Percentiles rank a stretch among this genome's conserved stretches.
phyloP scores from a whole-genome alignment of 2,888 invertebrate genomes.

The Ypsolopha scabrella region DNA sequence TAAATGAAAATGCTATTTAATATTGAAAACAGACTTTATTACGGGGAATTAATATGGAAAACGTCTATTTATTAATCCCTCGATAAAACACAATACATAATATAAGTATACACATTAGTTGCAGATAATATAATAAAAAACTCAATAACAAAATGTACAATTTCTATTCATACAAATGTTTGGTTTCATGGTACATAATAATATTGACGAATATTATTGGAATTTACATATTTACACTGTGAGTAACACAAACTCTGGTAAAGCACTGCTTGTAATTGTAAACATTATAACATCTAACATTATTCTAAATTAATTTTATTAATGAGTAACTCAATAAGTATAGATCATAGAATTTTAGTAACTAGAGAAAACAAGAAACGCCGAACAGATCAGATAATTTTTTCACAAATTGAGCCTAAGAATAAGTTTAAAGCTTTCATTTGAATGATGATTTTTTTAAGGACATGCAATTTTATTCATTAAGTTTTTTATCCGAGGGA shows the following conservation, averaged over 20 bases:
- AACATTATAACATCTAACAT: slow-evolving; percentile 19
- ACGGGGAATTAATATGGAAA: slow-evolving; percentile 52
- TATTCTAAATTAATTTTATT: slow-evolving; percentile 22
- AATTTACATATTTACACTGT: slow-evolving; percentile 67
- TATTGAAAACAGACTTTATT: slow-evolving; percentile 54
- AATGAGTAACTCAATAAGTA: slow-evolving; percentile 24
- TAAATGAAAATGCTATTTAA: background rate
- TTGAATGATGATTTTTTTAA: background rate
- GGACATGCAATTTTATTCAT: background rate
- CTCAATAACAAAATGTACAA: slow-evolving; percentile 61
- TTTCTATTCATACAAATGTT: slow-evolving; percentile 60
- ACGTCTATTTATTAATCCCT: slow-evolving; percentile 33
- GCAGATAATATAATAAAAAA: slow-evolving; percentile 30
- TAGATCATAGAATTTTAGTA: background rate
- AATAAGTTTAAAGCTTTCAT: slow-evolving; percentile 2
- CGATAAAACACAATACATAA: slow-evolving; percentile 50
- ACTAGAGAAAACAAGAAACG: background rate
- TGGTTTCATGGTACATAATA: slow-evolving; percentile 50
- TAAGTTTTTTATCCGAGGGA: no score
- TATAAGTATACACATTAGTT: slow-evolving; percentile 31
- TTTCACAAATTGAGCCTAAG: background rate
- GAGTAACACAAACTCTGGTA: slow-evolving; percentile 52
- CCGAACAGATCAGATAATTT: background rate
- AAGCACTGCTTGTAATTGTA: slow-evolving; percentile 28
- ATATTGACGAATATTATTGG: slow-evolving; percentile 49